Evolutionary conservation across 2,888 invertebrate species (phyloP), one percentile per base, ranked within the genome.

Genomic region (Notodonta dromedarius): DNA sequence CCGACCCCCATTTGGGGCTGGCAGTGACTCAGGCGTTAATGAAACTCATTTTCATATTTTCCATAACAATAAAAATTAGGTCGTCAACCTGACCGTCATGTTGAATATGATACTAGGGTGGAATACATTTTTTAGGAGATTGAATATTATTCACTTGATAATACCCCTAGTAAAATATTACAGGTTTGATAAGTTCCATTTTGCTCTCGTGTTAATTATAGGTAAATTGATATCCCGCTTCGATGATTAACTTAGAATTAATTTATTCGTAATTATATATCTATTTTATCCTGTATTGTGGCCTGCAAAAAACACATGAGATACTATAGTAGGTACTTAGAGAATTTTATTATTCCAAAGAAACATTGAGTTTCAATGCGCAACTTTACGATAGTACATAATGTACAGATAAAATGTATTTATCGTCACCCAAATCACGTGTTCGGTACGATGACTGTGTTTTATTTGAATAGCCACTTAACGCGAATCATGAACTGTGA

Each of bases 31-130:
- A 84, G 80, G 73, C 76, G 64, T 70, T 69, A 75, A 81, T 80
- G 72, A 74, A 83, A 76, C 77, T 83, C 77, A 85, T 87, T 86
- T 86, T 86, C 82, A 87, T 86, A 87, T 82, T 85, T 83, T 82
- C 73, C 78, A 65, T 69, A 82, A 82, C 81, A 52, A 79, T 79
- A 24, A 82, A 81, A 79, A 78, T 74, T 79, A 73, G 83, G 83
- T 78, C 82, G 77, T 76, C 79, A 76, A 80, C 83, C 83, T 70
- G 68, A 73, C 70, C 65, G 50, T 7, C 6, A n/a, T 13, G 9
- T 42, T 9, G 9, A 42, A 11, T 46, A 46, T 46, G 46, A 46
- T 46, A 46, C 2, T 46, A n/a, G 46, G 46, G 46, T n/a, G 46
- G 46, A n/a, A n/a, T n/a, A 46, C 2, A 11, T 9, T 42, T 9